Evolutionary conservation across 1,140 invertebrate species (phyloP).

Genomic region (Brachionus sp.): DNA sequence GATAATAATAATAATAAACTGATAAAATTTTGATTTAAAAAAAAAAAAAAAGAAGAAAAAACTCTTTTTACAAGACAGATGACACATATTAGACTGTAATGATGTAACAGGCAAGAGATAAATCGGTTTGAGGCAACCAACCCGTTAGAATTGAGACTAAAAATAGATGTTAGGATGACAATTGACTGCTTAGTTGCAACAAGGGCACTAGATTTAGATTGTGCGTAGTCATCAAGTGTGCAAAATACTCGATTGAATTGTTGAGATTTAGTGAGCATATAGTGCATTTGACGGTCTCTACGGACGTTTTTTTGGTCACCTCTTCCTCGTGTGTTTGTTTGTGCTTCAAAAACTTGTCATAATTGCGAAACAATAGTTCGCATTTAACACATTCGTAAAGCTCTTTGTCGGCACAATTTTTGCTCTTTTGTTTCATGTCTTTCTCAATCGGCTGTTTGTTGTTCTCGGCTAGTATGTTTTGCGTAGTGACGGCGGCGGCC

Average conservation of each 20-base stretch:
- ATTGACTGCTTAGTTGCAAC: constrained; percentile 10
- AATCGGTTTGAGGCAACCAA: not conserved
- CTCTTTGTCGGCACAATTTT: not conserved
- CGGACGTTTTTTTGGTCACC: constrained; percentile 59
- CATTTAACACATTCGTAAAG: constrained; percentile 75
- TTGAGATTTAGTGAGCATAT: not conserved
- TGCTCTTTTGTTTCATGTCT: not conserved
- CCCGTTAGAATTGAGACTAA: not conserved
- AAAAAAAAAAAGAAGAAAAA: not conserved
- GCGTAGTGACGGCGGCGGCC: not conserved
- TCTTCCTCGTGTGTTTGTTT: constrained; percentile 88
- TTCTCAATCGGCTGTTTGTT: not conserved
- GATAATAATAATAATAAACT: constrained; percentile 2
- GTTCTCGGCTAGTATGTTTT: not conserved
- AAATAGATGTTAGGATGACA: not conserved
- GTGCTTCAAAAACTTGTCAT: constrained; percentile 86
- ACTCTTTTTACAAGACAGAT: not conserved
- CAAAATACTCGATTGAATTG: constrained; percentile 23
- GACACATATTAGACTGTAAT: not conserved
- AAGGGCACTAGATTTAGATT: not conserved
- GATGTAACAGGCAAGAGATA: not conserved
- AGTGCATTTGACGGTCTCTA: not conserved
- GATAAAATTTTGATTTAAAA: not conserved
- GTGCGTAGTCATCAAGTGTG: not conserved
- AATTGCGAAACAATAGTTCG: constrained; percentile 81